Evolutionary conservation across 2,888 invertebrate species (phyloP), one percentile per base, ranked within the genome.

Genomic region (Lottia scabra): DNA sequence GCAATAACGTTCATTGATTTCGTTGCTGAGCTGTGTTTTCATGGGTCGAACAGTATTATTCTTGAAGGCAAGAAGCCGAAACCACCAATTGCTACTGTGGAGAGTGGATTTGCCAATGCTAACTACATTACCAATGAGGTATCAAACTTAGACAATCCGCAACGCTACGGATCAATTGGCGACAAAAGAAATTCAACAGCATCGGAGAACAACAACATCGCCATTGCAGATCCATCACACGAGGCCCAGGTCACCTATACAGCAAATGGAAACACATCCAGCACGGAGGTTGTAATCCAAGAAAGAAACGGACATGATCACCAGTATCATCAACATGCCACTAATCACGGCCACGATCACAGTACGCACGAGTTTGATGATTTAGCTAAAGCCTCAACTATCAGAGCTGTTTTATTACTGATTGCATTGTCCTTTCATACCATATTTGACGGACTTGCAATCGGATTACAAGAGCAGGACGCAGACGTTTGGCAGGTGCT

Each of bases 401-500:
- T 81, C 5, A 83, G 91, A 8, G 89, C 91, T 0, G 72, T 91
- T 27, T 78, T 92, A 46, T 87, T 92, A n/a, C 84, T 92, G 2
- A 75, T 90, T 23, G 92, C 92, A 16, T 84, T 92, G 1, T 92
- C 92, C 2, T 82, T 92, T 5, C 92, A 92, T 83, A 91, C 92
- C 15, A 83, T 92, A 13, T 92, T 92, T 80, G 92, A 92, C 82
- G 92, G 92, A 1, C 83, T 92, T 66, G 91, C 92, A 5, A 85
- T 92, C 68, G 92, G 92, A 0, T 86, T 92, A 16, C 91, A 91
- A 75, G 71, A 79, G 13, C 84, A 84, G 44, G 74, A 74, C 6
- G 65, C 69, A 10, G 77, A 75, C 23, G 82, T 85, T 1, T 77
- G 90, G 77, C 86, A 90, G 77, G 85, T 81, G 12, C 63, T 78